phyloP scores from a whole-genome alignment of 2,113 vertebrate species.

The Petromus typicus region DNA sequence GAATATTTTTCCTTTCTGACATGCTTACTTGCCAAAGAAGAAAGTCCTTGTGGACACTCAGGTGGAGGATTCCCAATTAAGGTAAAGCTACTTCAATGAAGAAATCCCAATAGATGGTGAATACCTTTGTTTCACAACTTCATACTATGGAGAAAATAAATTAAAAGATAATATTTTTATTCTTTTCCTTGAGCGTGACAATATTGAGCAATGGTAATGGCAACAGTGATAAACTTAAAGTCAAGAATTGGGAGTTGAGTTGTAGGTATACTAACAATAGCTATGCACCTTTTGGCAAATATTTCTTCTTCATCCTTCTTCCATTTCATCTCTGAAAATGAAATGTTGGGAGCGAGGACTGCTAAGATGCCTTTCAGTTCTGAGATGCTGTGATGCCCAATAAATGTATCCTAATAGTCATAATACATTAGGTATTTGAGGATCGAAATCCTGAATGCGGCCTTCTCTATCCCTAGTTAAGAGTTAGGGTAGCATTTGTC shows the following conservation, averaged over 20 bases:
- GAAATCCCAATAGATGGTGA: neutral
- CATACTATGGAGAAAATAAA: neutral
- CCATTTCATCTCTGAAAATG: neutral
- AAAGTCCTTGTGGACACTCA: constrained; percentile 27
- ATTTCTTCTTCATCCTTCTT: constrained; percentile 9
- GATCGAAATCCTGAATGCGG: neutral
- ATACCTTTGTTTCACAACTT: constrained; percentile 38
- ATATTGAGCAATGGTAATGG: neutral
- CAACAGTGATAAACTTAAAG: neutral
- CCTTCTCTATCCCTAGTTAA: neutral
- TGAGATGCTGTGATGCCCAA: neutral
- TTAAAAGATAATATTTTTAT: neutral
- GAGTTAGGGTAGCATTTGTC: neutral
- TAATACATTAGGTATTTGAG: neutral
- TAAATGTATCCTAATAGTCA: neutral
- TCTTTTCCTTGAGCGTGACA: neutral
- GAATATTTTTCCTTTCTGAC: constrained; percentile 71
- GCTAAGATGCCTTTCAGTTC: neutral
- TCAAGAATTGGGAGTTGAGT: neutral
- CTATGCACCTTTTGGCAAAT: neutral
- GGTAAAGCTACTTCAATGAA: neutral
- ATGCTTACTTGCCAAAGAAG: constrained; percentile 34
- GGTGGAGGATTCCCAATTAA: neutral
- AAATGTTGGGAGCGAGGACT: neutral
- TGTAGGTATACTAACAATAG: neutral